Conservation (phyloP, 2,113 vertebrate genomes). For the Apistogramma diplotaenia region DNA sequence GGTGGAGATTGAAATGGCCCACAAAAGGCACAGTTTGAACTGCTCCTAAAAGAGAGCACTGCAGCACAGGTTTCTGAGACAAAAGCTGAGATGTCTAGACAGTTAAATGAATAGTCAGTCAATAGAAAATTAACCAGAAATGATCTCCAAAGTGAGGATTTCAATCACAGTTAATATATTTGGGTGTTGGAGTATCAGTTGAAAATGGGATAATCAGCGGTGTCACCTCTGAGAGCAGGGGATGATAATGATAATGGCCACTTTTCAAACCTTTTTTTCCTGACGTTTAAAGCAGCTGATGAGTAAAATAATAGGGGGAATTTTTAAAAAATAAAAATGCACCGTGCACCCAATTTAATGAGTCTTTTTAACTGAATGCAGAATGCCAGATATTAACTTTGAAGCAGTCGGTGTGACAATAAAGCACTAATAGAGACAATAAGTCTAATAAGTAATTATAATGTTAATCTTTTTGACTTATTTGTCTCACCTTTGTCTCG, state of each 20-base stretch:
- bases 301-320: background rate
- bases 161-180: background rate
- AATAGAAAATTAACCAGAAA: background rate
- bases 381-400: background rate
- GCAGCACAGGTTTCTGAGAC: background rate
- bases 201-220: background rate
- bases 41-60: background rate
- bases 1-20: background rate
- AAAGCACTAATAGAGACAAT: background rate
- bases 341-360: background rate
- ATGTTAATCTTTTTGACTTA: background rate
- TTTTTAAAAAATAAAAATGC: background rate
- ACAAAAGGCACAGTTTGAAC: background rate
- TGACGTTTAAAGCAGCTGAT: background rate
- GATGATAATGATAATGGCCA: background rate
- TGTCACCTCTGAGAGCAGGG: background rate
- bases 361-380: background rate
- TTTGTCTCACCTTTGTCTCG: background rate
- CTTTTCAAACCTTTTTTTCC: background rate
- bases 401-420: background rate
- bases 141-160: background rate
- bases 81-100: background rate
- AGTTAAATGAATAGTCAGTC: background rate
- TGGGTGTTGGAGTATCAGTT: background rate
- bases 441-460: background rate